Evolutionary conservation across 2,888 invertebrate genomes (phyloP).

Genomic region (Disparrhopalites patrizii): DNA sequence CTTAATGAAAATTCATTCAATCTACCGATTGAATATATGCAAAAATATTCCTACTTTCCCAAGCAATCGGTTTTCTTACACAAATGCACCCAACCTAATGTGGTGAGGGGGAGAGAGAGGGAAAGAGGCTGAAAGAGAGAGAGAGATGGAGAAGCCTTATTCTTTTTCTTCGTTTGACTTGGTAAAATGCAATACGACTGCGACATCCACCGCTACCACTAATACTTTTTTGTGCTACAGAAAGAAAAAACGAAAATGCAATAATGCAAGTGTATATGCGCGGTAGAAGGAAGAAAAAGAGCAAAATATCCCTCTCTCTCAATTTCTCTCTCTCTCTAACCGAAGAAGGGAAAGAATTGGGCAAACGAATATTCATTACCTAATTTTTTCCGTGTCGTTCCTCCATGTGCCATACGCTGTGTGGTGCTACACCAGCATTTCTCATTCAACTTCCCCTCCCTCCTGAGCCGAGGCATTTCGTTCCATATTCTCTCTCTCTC

Average conservation of each 20-base stretch:
- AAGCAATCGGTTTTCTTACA: conserved; percentile 33
- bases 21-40: conserved; percentile 37
- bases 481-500: conserved; percentile 2
- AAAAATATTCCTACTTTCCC: conserved; percentile 36
- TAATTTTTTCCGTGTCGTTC: conserved; percentile 31
- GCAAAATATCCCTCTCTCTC: too few relatives aligned
- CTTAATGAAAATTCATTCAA: conserved; percentile 41
- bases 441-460: conserved; percentile 1
- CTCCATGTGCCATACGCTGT: background rate
- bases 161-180: background rate
- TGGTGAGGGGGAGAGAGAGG: background rate
- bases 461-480: background rate
- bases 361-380: conserved; percentile 41
- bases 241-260: conserved; percentile 19
- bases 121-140: background rate
- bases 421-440: background rate
- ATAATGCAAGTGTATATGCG: conserved; percentile 25
- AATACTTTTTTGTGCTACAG: background rate
- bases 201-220: too few relatives aligned
- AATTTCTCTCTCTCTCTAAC: too few relatives aligned
- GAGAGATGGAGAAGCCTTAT: background rate
- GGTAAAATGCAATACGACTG: background rate
- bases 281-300: background rate
- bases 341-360: conserved; percentile 35
- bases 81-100: background rate